These are phyloP conservation scores for Cheilosia soror DNA, from an alignment of 2,888 invertebrate species.

Conservation along the genomic window DNA sequence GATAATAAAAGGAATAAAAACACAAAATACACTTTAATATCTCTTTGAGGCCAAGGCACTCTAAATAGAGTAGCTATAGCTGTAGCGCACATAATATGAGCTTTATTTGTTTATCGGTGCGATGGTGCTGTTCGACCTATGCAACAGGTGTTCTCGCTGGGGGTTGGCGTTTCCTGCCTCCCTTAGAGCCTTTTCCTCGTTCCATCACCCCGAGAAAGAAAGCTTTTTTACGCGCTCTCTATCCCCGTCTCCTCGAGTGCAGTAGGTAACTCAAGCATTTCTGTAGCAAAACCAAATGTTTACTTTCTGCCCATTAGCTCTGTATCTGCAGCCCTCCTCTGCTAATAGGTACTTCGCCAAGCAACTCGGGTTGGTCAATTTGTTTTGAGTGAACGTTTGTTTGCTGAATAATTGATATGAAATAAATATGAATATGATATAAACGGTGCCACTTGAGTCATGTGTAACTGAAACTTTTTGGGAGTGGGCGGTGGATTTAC, in stretches of 20 bases:
- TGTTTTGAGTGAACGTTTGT: constrained; percentile 26
- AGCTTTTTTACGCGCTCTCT: constrained; percentile 16
- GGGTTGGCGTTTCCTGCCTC: neutral
- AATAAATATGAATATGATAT: constrained; percentile 51
- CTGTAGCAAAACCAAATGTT: constrained; percentile 58
- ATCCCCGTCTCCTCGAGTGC: neutral
- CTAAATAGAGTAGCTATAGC: constrained; percentile 53
- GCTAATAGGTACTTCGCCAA: constrained; percentile 47
- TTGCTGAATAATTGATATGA: constrained; percentile 63
- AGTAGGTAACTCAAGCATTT: constrained; percentile 6
- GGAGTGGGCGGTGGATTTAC: neutral
- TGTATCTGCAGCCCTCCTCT: constrained; percentile 43
- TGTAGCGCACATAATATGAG: neutral
- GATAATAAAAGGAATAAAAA: constrained; percentile 37
- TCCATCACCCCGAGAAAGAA: neutral
- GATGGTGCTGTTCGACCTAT: neutral
- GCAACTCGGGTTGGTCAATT: constrained; percentile 23
- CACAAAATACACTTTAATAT: constrained; percentile 61
- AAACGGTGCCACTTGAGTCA: constrained; percentile 43
- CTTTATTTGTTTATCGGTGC: constrained; percentile 3
- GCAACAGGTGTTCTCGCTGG: constrained; percentile 53
- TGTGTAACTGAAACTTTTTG: constrained; percentile 14
- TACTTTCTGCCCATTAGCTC: constrained; percentile 58
- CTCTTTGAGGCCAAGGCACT: constrained; percentile 74
- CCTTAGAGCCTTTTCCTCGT: neutral